Percentiles rank a stretch among this genome's conserved stretches.
These are phyloP conservation scores for Coregonus suidteri DNA, from an alignment of 2,797 vertebrate species.

Conservation along the genomic window DNA sequence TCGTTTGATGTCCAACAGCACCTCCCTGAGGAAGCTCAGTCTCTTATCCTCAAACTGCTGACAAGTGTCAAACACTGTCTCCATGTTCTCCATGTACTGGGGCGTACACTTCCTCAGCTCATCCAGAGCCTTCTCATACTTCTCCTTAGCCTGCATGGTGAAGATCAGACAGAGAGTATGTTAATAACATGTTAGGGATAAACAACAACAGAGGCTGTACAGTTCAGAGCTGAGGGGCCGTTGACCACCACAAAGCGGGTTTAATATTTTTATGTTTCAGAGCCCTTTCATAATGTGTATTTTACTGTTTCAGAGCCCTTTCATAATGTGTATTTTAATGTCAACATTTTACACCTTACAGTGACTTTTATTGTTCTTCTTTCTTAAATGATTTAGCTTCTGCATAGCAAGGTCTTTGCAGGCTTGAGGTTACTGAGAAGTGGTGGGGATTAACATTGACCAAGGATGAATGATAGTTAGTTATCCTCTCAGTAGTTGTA, in stretches of 20 bases:
- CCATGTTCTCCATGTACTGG: slow-evolving; percentile 95
- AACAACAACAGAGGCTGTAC: too few relatives aligned
- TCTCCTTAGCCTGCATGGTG: slow-evolving; percentile 85
- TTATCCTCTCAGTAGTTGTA: neutral
- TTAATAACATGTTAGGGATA: neutral
- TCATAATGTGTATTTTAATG: too few relatives aligned
- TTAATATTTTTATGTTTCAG: neutral
- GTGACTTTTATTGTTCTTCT: neutral
- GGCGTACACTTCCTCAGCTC: slow-evolving; percentile 90
- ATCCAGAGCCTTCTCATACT: slow-evolving; percentile 92
- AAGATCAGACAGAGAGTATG: neutral
- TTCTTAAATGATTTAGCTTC: neutral
- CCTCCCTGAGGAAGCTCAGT: slow-evolving; percentile 90
- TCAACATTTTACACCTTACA: neutral
- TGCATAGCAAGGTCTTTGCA: neutral
- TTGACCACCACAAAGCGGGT: neutral
- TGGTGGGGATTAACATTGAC: neutral
- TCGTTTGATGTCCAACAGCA: slow-evolving; percentile 91
- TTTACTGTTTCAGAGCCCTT: too few relatives aligned
- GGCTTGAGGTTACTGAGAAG: neutral
- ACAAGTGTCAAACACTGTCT: slow-evolving; percentile 91
- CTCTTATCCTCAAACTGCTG: slow-evolving; percentile 97
- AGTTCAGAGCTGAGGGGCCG: neutral
- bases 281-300: too few relatives aligned
- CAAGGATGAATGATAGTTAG: neutral